A percentile compares a stretch with the other conserved stretches of the same genome.
These are phyloP conservation scores for Patella vulgata DNA, from an alignment of 1,140 invertebrate species.

Conservation along the genomic window DNA sequence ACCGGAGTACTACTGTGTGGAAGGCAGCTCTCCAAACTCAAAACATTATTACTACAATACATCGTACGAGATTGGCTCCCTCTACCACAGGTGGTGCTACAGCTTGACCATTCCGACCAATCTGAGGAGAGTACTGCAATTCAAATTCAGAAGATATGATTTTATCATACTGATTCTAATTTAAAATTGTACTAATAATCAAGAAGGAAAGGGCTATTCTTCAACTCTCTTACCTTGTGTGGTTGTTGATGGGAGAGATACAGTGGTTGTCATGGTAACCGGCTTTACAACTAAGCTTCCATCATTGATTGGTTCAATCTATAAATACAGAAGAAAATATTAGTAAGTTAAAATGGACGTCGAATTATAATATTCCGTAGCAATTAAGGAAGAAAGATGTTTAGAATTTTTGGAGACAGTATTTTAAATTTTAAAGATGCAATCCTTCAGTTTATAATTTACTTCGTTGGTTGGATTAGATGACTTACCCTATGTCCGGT, in stretches of 20 bases:
- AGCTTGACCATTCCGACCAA: conserved; percentile 37
- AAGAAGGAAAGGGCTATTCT: too few species aligned
- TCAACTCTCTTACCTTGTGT: background rate
- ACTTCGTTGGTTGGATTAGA: too few species aligned
- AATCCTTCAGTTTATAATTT: too few species aligned
- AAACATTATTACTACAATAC: conserved; percentile 9
- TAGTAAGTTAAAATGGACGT: conserved; percentile 1
- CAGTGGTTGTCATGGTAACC: background rate
- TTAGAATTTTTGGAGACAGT: too few species aligned
- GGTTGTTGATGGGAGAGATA: background rate
- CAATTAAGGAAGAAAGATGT: too few species aligned
- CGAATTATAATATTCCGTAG: conserved; percentile 4
- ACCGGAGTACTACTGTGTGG: background rate
- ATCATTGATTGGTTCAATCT: conserved; percentile 5
- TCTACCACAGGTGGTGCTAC: conserved; percentile 35
- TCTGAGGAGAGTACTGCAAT: conserved; percentile 32
- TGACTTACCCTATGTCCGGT: conserved; percentile 13
- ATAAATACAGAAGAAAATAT: conserved; percentile 1
- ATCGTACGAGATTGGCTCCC: conserved; percentile 30
- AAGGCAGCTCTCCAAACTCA: conserved; percentile 9
- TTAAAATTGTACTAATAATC: too few species aligned
- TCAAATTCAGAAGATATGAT: conserved; percentile 22
- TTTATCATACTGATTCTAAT: too few species aligned
- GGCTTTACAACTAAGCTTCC: background rate
- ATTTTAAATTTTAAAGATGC: too few species aligned